These are phyloP conservation scores for Drosophila picticornis DNA, from an alignment of 2,888 invertebrate species.

Conservation along the genomic window DNA sequence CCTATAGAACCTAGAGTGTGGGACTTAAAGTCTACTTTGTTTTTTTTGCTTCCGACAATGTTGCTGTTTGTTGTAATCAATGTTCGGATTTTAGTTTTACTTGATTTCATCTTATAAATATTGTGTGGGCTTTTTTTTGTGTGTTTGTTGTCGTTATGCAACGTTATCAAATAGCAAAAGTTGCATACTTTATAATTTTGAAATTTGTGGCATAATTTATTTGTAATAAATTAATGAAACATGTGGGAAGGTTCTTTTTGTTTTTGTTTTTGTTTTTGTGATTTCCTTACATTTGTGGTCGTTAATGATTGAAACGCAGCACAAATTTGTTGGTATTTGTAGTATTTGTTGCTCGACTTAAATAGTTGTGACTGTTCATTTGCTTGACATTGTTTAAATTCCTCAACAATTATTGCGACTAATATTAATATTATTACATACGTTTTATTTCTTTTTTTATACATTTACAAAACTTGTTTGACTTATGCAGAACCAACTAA, in stretches of 20 bases:
- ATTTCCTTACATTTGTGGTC: slow-evolving; percentile 31
- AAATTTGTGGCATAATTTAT: slow-evolving; percentile 68
- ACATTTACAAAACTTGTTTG: slow-evolving; percentile 68
- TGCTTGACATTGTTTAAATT: slow-evolving; percentile 54
- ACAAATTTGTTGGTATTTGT: slow-evolving; percentile 44
- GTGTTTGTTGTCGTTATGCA: slow-evolving; percentile 33
- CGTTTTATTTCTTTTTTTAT: slow-evolving; percentile 49
- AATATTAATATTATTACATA: slow-evolving; percentile 73
- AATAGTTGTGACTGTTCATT: slow-evolving; percentile 53
- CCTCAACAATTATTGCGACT: slow-evolving; percentile 72
- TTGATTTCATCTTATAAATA: slow-evolving; percentile 56
- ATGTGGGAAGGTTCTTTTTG: slow-evolving; percentile 54
- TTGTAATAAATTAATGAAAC: slow-evolving; percentile 78
- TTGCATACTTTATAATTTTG: slow-evolving; percentile 63
- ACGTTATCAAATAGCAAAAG: slow-evolving; percentile 45
- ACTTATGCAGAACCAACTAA: slow-evolving; percentile 44
- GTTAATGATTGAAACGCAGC: slow-evolving; percentile 54
- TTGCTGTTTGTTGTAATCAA: slow-evolving; percentile 46
- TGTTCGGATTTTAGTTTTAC: slow-evolving; percentile 56
- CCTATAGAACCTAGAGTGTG: slow-evolving; percentile 72
- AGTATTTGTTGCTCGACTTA: slow-evolving; percentile 50
- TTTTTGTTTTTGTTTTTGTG: slow-evolving; percentile 31
- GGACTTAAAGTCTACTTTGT: slow-evolving; percentile 78
- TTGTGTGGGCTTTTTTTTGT: slow-evolving; percentile 39
- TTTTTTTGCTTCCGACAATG: slow-evolving; percentile 43